These are phyloP conservation scores for Propithecus deckenii DNA, from an alignment of 2,797 vertebrate genomes.

Conservation along the genomic window DNA sequence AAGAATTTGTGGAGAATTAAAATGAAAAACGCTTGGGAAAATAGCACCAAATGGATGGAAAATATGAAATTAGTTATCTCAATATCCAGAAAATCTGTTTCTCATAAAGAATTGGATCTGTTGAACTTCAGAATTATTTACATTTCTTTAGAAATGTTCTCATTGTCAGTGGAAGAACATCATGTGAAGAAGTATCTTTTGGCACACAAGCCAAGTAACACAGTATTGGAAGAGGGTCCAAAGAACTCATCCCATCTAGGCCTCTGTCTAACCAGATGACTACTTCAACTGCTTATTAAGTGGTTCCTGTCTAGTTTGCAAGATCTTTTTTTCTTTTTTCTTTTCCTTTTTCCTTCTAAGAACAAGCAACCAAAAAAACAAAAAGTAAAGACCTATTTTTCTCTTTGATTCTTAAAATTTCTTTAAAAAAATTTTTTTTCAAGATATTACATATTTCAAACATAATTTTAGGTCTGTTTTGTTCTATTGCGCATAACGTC, in stretches of 20 bases:
- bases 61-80: conserved; percentile 69
- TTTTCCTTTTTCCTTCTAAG: background rate
- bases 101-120: conserved; percentile 43
- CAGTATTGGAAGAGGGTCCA: background rate
- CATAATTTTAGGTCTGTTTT: background rate
- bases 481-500: background rate
- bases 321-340: background rate
- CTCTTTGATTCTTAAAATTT: background rate
- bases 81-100: conserved; percentile 51
- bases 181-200: background rate
- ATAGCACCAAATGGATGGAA: conserved; percentile 36
- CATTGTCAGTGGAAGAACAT: background rate
- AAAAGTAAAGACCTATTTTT: background rate
- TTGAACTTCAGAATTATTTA: conserved; percentile 60
- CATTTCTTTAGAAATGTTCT: conserved; percentile 54
- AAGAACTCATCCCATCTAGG: background rate
- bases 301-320: background rate
- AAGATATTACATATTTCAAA: background rate
- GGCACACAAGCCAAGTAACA: background rate
- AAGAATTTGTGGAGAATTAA: conserved; percentile 49
- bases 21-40: conserved; percentile 49
- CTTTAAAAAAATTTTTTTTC: background rate
- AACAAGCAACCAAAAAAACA: background rate
- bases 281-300: background rate
- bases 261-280: background rate